Evolutionary conservation across 1,140 invertebrate species (phyloP).

Genomic region (Caenorhabditis briggsae): DNA sequence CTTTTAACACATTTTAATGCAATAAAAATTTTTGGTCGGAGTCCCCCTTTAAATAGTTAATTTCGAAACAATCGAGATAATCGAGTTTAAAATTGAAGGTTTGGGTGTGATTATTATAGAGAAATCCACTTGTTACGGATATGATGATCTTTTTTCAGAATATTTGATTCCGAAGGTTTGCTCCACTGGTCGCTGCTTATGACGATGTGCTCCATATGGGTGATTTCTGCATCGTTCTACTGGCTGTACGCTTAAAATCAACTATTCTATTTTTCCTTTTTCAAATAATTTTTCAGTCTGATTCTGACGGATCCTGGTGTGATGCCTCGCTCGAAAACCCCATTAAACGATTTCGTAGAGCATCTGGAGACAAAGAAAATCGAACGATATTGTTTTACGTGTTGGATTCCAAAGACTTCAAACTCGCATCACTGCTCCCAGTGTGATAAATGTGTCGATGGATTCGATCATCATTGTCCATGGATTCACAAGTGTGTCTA

Average conservation of each 20-base stretch:
- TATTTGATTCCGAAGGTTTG: constrained; percentile 10
- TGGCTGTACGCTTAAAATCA: background rate
- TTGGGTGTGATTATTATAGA: no score
- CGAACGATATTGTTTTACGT: constrained; percentile 5
- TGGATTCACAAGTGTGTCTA: constrained; percentile 49
- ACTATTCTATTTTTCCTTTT: no score
- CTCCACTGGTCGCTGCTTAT: constrained; percentile 11
- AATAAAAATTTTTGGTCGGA: no score
- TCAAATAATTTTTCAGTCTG: background rate
- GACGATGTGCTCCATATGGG: constrained; percentile 7
- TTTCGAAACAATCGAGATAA: no score
- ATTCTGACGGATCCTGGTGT: constrained; percentile 25
- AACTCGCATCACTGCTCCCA: constrained; percentile 11
- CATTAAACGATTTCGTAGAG: background rate
- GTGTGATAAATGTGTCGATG: constrained; percentile 44
- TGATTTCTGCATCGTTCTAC: constrained; percentile 10
- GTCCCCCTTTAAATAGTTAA: no score
- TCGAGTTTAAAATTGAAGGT: no score
- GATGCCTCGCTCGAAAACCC: background rate
- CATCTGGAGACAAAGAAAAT: background rate
- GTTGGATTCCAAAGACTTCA: constrained; percentile 22
- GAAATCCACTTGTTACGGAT: no score
- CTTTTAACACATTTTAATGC: no score
- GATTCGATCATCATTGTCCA: constrained; percentile 41
- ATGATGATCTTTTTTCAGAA: background rate